Base-by-base conservation (phyloP, 92 coral and sea anemone species). In the Porites cylindrica region DNA sequence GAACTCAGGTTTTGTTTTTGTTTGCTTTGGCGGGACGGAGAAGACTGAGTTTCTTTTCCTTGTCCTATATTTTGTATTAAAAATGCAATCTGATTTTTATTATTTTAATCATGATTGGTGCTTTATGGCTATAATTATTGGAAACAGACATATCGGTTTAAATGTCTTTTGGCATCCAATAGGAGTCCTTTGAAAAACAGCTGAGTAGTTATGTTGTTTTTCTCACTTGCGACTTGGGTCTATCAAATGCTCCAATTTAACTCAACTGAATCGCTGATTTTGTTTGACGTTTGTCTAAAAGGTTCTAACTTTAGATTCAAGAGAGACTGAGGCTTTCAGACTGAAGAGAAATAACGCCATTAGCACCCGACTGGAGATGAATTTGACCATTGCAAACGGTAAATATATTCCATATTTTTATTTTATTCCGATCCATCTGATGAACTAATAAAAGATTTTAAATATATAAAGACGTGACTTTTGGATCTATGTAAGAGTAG, bases 361-460 rank as follows among this genome's bases (percentile, higher is more conserved):
- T 70, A 38, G 47, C 47, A 38, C 47, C 47, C 47, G 47, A 38
- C 47, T 38, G 47, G 16, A 24, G 70, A 81, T 82, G 86, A 82
- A 82, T 61, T 4, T 38, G 17, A 70, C 86, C 47, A 43, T 2
- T 10, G 52, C 78, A 70, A 82, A 82, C 23, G 86, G 86, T 82
- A 72, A 81, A 77, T 78, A 9, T 7, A 10, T 3, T 19, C 19
- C 7, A 63, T 51, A 1, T 9, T 63, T 29, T 79, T 17, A 19
- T 17, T 60, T 60, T 10, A 7, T 8, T 12, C 0, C 6, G 66
- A 53, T 54, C 14, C 1, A 8, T 14, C 20, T 2, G 32, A 19
- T 52, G 18, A 71, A 38, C 47, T 38, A 38, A 38, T 0, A 38
- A 38, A 38, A 4, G 6, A 4, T 38, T 38, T 38, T 38, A 38